phyloP scores from a whole-genome alignment of 1,140 invertebrate species.

The Trichonephila inaurata region DNA sequence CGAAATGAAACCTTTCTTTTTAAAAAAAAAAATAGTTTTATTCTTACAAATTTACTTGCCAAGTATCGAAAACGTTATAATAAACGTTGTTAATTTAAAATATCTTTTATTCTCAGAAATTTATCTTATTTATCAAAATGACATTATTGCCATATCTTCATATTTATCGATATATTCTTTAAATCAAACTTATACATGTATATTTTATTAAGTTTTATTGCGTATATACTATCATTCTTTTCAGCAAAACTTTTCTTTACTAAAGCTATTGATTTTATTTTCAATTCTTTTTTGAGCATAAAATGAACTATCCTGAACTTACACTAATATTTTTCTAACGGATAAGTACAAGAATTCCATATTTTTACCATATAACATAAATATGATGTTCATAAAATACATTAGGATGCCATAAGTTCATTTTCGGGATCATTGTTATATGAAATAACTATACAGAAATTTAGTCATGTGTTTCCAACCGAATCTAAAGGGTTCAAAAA shows the following conservation, averaged over 20 bases:
- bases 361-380: background rate
- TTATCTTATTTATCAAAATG: too few species aligned
- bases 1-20: too few species aligned
- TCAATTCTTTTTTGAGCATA: background rate
- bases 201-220: too few species aligned
- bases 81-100: too few species aligned
- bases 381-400: background rate
- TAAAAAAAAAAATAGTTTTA: too few species aligned
- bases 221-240: too few species aligned
- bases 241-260: background rate
- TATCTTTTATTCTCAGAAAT: too few species aligned
- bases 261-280: background rate
- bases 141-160: too few species aligned
- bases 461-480: slow-evolving; percentile 23
- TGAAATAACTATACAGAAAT: slow-evolving; percentile 2
- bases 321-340: background rate
- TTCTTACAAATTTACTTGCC: too few species aligned
- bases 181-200: too few species aligned
- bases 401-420: background rate
- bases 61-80: too few species aligned
- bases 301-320: background rate
- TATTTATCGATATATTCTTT: too few species aligned
- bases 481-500: slow-evolving; percentile 3
- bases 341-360: background rate
- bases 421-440: slow-evolving; percentile 7